Evolutionary conservation across 2,888 invertebrate genomes (phyloP), one percentile per base, ranked within the genome.

Genomic region (Mimumesa dahlbomi): DNA sequence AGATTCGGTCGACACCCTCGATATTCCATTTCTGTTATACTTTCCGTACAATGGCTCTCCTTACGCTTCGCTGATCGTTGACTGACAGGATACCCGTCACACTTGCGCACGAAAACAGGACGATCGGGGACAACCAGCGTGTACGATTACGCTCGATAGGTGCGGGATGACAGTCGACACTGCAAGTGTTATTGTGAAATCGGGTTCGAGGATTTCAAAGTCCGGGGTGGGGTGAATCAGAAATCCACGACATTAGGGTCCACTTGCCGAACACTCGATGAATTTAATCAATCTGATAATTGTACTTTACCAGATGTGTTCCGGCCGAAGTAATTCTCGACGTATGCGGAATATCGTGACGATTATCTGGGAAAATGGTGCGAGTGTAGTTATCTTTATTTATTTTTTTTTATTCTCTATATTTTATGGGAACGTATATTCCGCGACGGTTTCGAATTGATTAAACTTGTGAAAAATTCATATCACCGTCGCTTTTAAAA

Each of bases 161-260:
- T 73, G 77, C 73, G 34, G 81, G 61, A 82, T 84, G 85, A 85
- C 85, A 84, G 71, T 46, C 58, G 81, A 83, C 78, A 49, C 81
- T 82, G 81, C 88, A 88, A 88, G 88, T 88, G 87, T 80, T 82
- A 88, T 88, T 87, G 87, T 85, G 78, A 75, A 81, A 82, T 83
- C 79, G 77, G 58, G 76, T 84, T 82, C 79, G 77, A n/a, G n/a
- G 77, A 78, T 77, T 75, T 58, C n/a, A n/a, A n/a, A n/a, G n/a
- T n/a, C n/a, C n/a, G n/a, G n/a, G n/a, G n/a, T 49, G 59, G 69
- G 77, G 81, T 84, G 85, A 84, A 83, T 84, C 83, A 76, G 73
- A 42, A 34, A 31, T 29, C 22, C 38, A 6, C n/a, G n/a, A n/a
- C n/a, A n/a, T n/a, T n/a, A n/a, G n/a, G n/a, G n/a, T n/a, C n/a